Evolutionary conservation across 2,888 invertebrate genomes (phyloP), one percentile per base, ranked within the genome.

Genomic region (Lagria hirta): DNA sequence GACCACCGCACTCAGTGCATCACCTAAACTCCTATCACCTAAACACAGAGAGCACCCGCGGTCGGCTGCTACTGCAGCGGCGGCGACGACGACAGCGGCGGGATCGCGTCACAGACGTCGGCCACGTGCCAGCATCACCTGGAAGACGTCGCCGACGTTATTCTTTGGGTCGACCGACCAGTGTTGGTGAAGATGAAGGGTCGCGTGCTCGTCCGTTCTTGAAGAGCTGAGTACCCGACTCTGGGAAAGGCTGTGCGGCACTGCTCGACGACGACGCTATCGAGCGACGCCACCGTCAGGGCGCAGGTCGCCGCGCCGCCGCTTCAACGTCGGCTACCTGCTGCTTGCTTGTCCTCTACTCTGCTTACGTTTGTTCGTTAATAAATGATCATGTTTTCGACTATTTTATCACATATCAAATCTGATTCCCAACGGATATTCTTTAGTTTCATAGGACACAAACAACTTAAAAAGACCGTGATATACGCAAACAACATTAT

Each of bases 211-310:
- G 49, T 48, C 43, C 48, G 54, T n/a, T n/a, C 54, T 50, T 54
- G 54, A 62, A 60, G 62, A 62, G 65, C 62, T 66, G 67, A 63
- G 69, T 61, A 69, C 68, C 66, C 66, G 66, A 65, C 70, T 65
- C 68, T 64, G 64, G 62, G 68, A 64, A 61, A 63, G 67, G 62
- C 69, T 68, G 68, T 70, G 68, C 68, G 69, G 68, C 69, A 71
- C 71, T 71, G 68, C 55, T 57, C 51, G 60, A 57, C 65, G 66
- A 57, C 62, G 66, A 57, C 61, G 66, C 66, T 70, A 69, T 69
- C 65, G 70, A 70, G 61, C 70, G 70, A 66, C 68, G 69, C 64
- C 65, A 68, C 58, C 68, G 66, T 58, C 62, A 68, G 54, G 55
- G 68, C 68, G 68, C 69, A 66, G 61, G 64, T 60, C 65, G 61